Base-by-base conservation (phyloP, 35 echinoderm and acorn worm genomes). In the Apostichopus parvimensis region DNA sequence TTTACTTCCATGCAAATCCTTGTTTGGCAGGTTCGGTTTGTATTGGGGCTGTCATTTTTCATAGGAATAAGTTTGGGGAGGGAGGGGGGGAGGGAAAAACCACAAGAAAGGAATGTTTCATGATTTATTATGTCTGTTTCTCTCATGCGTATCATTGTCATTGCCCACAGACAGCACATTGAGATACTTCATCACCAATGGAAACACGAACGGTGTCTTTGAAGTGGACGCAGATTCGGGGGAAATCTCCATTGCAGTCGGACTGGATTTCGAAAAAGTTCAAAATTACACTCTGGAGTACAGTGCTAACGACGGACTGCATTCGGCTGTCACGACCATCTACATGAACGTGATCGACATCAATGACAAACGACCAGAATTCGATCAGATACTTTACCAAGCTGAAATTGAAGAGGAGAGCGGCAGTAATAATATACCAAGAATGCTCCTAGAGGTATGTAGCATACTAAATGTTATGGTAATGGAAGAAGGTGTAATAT, bases 231-330 rank as follows among this genome's bases (percentile, higher is more conserved):
- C 93, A 1, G 78, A 88, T 26, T 87, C 88, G 1, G 97, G 97
- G 12, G 12, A 54, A 12, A 99, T 99, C 52, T 77, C 70, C 13
- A 80, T 96, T 17, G 95, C 97, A 20, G 87, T 93, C 6, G 60
- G 91, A 24, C 84, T 99, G 77, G 95, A 99, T 82, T 99, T 73
- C 73, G 97, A 99, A 82, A 81, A 77, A 12, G 52, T 73, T n/a
- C 65, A 72, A 26, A 79, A 72, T 5, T 99, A 96, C 70, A 62
- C 14, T 10, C 62, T 99, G 18, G 58, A 87, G 21, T 99, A 99
- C 91, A 91, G 91, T 61, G 97, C 95, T 54, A 96, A 92, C 25
- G 97, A 99, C 28, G 97, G 97, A 6, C 76, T 93, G 1, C 90
- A 96, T 28, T 81, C 82, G 8, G 93, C 66, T 17, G 72, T 45